Conservation (phyloP, 2,797 vertebrate genomes). For the Carcharodon carcharias region DNA sequence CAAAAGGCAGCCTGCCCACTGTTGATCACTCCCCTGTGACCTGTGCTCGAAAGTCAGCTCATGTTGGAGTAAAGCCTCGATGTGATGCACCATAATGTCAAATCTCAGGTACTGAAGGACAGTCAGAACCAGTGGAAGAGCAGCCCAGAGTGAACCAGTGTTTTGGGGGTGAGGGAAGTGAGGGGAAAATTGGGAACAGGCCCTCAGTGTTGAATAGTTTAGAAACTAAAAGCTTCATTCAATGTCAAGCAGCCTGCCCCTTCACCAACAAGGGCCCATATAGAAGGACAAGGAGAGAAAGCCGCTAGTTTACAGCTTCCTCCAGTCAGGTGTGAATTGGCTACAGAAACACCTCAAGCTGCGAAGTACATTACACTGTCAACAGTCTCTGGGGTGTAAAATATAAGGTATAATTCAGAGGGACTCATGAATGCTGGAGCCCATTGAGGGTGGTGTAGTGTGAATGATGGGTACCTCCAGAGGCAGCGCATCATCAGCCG, state of each 20-base stretch:
- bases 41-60: not conserved
- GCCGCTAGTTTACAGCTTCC: not conserved
- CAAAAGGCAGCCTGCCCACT: constrained; percentile 25
- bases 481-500: not conserved
- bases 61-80: not conserved
- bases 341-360: not conserved
- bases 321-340: not conserved
- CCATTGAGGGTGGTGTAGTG: not conserved
- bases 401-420: not conserved
- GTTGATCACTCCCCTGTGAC: constrained; percentile 52
- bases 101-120: constrained; percentile 53
- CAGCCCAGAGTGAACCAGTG: constrained; percentile 43
- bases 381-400: not conserved
- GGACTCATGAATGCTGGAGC: not conserved
- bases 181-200: constrained; percentile 40
- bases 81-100: not conserved
- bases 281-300: not conserved
- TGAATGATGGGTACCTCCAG: not conserved
- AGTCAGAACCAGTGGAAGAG: not conserved
- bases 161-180: constrained; percentile 47
- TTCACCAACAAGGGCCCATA: not conserved
- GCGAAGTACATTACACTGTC: not conserved
- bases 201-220: not conserved
- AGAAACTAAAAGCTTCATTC: not conserved
- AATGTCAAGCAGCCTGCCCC: not conserved